Percentiles rank a stretch among this genome's conserved stretches.
Conservation (phyloP, 2,888 invertebrate genomes). For the Cryptosula pallasiana region DNA sequence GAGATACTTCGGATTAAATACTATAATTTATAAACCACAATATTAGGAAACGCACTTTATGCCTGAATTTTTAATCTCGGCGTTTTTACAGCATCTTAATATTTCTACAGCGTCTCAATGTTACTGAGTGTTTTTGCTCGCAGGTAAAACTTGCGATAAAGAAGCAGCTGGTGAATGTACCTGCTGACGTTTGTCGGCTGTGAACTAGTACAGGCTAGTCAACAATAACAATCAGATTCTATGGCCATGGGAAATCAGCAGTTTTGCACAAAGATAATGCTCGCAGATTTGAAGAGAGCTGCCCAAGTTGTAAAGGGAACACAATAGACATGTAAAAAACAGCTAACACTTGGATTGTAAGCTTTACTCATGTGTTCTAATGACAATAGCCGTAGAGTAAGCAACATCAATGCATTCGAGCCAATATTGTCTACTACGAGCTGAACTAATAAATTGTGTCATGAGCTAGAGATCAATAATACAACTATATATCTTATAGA, state of each 20-base stretch:
- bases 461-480: constrained; percentile 7
- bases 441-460: background rate
- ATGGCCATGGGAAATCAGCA: constrained; percentile 14
- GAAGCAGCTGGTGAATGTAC: no score
- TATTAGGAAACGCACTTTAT: no score
- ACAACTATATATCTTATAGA: background rate
- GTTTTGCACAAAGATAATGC: constrained; percentile 20
- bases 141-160: no score
- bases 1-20: no score
- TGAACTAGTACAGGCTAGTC: background rate
- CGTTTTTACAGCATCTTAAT: no score
- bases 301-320: no score
- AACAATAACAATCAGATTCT: background rate
- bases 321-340: no score
- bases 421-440: background rate
- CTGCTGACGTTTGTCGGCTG: background rate
- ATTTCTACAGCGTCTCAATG: no score
- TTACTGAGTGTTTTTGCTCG: no score
- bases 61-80: no score
- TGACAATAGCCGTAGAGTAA: background rate
- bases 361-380: background rate
- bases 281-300: no score
- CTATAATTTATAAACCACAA: no score
- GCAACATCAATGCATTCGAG: background rate
- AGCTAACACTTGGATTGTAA: background rate